Base-by-base conservation (phyloP, 2,113 vertebrate species). In the Artemisiospiza belli region DNA sequence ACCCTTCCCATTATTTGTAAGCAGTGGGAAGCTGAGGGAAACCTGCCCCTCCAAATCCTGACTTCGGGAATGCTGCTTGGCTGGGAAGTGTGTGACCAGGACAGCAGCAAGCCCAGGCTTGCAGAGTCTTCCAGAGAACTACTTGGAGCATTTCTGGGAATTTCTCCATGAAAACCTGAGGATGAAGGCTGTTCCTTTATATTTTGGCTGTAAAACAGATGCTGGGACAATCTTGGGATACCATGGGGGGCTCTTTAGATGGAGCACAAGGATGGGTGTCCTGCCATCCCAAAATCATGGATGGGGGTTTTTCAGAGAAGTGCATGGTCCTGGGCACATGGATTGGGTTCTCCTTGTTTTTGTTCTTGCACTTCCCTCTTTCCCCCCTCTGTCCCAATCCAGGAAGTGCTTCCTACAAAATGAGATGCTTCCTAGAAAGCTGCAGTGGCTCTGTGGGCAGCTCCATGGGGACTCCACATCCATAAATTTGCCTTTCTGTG, bases 341-440 rank as follows among this genome's bases (percentile, higher is more conserved):
- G 54, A 9, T 28, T 52, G 63, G 55, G 37, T 28, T 47, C 22
- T 47, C 47, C 47, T 47, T 68, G 1, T 52, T 41, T 37, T 69
- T 11, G 6, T 66, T 62, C 62, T 64, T 68, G 24, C n/a, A 41
- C 64, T 87, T 59, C 58, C 43, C 58, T 78, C 7, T 75, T 49
- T 57, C 35, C 59, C 47, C 23, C 11, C 16, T 2, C 37, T 0
- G 0, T 24, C 27, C 33, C 2, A 1, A 37, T 33, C 33, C 46
- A 61, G 39, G 15, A 17, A 21, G 49, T 59, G 31, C 52, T 84
- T 92, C 44, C 64, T 33, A 43, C 2, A 3, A 39, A 44, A 47
- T 3, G 23, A 63, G 70, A 46, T 0, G 0, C 41, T 68, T 73
- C 55, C 58, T 3, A 2, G 46, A 82, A 82, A 57, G 62, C 44